A percentile compares a stretch with the other conserved stretches of the same genome.
Conservation (phyloP, 2,113 vertebrate species). For the Nothoprocta perdicaria region DNA sequence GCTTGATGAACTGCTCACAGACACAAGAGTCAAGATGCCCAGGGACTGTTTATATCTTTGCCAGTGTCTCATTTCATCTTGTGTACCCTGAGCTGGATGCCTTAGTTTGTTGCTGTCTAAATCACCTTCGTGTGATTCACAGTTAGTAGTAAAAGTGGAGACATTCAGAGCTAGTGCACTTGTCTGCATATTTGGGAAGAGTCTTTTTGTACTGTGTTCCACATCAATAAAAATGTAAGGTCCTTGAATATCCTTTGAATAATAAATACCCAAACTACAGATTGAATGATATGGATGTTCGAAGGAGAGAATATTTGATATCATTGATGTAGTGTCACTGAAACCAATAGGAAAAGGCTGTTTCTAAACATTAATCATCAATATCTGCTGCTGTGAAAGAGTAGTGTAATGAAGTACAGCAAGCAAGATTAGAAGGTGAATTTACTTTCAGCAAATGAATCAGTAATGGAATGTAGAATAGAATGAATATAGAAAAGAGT, state of each 20-base stretch:
- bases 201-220: not conserved
- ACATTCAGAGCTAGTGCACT: not conserved
- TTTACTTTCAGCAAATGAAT: not conserved
- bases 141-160: not conserved
- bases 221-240: not conserved
- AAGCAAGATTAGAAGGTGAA: not conserved
- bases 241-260: not conserved
- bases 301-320: not conserved
- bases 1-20: not conserved
- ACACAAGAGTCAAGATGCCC: not conserved
- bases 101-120: not conserved
- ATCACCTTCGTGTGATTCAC: not conserved
- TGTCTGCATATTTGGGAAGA: not conserved
- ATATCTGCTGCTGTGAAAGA: not conserved
- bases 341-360: not conserved
- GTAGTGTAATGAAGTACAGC: not conserved
- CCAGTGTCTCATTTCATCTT: constrained; percentile 8
- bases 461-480: not conserved
- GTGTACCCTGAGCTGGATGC: not conserved
- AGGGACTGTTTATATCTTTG: not conserved
- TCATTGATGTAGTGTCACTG: not conserved
- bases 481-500: not conserved
- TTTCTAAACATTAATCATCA: not conserved
- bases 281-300: not conserved
- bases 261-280: not conserved